phyloP scores from a whole-genome alignment of 2,888 invertebrate species.

The Vandiemenella viatica region DNA sequence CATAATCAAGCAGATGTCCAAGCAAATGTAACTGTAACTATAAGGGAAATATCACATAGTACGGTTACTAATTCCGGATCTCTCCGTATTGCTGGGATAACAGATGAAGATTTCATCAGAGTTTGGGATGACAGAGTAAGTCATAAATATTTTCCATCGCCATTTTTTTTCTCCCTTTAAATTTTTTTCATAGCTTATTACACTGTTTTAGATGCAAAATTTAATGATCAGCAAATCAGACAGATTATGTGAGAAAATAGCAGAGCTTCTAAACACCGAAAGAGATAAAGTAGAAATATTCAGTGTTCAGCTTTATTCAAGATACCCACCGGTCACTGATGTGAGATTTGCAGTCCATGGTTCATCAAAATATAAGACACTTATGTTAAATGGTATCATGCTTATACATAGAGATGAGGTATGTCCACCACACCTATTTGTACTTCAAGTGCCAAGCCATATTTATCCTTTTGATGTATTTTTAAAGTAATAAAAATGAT shows the following conservation, averaged over 20 bases:
- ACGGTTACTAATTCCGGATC: conserved; percentile 40
- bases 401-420: conserved; percentile 29
- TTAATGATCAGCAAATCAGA: conserved; percentile 31
- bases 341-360: conserved; percentile 37
- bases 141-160: neutral
- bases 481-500: too few species aligned
- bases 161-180: conserved; percentile 3
- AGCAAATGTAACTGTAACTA: conserved; percentile 37
- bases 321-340: conserved; percentile 29
- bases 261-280: conserved; percentile 28
- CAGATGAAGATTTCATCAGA: conserved; percentile 37
- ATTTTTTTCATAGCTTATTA: neutral
- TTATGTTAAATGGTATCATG: conserved; percentile 37
- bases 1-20: conserved; percentile 33
- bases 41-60: conserved; percentile 36
- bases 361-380: conserved; percentile 36
- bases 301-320: conserved; percentile 32
- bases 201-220: conserved; percentile 21
- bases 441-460: too few species aligned
- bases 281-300: conserved; percentile 37
- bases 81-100: conserved; percentile 33
- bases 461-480: too few species aligned
- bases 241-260: conserved; percentile 30
- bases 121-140: conserved; percentile 28
- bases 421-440: too few species aligned